Conservation (phyloP, 2,113 vertebrate species). For the Axis porcinus region DNA sequence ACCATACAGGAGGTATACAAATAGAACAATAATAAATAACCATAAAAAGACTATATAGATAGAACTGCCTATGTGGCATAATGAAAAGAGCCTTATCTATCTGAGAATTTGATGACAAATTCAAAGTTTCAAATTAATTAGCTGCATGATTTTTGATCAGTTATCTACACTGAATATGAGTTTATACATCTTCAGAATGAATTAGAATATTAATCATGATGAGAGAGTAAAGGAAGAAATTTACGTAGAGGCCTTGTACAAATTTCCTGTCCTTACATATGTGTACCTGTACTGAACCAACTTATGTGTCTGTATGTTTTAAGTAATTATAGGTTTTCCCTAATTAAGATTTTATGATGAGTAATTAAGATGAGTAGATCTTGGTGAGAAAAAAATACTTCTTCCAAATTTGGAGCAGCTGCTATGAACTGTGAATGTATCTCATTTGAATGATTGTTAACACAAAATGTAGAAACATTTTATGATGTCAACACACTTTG, state of each 20-base stretch:
- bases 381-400: not conserved
- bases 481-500: constrained; percentile 15
- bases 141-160: not conserved
- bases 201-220: not conserved
- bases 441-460: not conserved
- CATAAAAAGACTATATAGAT: not conserved
- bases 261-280: not conserved
- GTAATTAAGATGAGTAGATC: not conserved
- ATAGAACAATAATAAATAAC: not conserved
- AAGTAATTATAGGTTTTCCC: not conserved
- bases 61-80: not conserved
- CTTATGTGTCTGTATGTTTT: not conserved
- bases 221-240: not conserved
- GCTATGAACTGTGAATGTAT: not conserved
- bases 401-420: not conserved
- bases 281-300: not conserved
- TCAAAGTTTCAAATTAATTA: not conserved
- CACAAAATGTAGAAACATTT: not conserved
- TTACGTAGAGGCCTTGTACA: not conserved
- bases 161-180: not conserved
- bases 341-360: not conserved
- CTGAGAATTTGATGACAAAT: not conserved
- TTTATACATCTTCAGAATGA: not conserved
- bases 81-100: not conserved
- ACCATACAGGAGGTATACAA: not conserved